Percentiles rank a stretch among this genome's conserved stretches.
phyloP scores from a whole-genome alignment of 2,888 invertebrate genomes.

The Catocala nupta region DNA sequence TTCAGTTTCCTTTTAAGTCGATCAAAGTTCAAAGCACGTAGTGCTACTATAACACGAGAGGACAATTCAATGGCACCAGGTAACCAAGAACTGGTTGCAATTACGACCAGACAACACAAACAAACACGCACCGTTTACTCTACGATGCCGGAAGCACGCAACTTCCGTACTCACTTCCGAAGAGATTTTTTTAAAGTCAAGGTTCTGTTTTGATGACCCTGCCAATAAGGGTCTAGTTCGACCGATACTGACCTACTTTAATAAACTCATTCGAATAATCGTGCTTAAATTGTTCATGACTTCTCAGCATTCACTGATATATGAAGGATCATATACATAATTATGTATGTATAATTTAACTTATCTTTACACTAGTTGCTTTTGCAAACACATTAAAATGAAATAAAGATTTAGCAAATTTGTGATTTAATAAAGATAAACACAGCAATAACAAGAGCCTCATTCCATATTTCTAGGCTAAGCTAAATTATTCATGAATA shows the following conservation, averaged over 20 bases:
- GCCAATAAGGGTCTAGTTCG: conserved; percentile 9
- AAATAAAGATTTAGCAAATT: no score
- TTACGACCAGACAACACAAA: conserved; percentile 49
- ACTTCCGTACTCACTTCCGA: conserved; percentile 71
- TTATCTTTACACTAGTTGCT: no score
- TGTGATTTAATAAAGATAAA: no score
- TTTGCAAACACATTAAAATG: no score
- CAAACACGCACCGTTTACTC: conserved; percentile 42
- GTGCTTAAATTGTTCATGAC: background rate
- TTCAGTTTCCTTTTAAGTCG: conserved; percentile 33
- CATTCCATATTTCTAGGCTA: no score
- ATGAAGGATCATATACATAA: no score
- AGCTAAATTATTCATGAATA: no score
- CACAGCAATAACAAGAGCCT: no score
- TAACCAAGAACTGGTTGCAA: conserved; percentile 58
- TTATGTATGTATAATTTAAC: no score
- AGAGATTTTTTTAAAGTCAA: conserved; percentile 63
- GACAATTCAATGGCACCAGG: conserved; percentile 63
- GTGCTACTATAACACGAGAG: conserved; percentile 28
- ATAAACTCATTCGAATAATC: background rate
- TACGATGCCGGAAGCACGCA: conserved; percentile 52
- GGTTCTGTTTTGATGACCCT: conserved; percentile 52
- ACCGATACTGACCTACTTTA: conserved; percentile 2
- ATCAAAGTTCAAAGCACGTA: conserved; percentile 60
- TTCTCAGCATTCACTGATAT: no score